Evolutionary conservation across 2,888 invertebrate species (phyloP).

Genomic region (Atrina japonica): DNA sequence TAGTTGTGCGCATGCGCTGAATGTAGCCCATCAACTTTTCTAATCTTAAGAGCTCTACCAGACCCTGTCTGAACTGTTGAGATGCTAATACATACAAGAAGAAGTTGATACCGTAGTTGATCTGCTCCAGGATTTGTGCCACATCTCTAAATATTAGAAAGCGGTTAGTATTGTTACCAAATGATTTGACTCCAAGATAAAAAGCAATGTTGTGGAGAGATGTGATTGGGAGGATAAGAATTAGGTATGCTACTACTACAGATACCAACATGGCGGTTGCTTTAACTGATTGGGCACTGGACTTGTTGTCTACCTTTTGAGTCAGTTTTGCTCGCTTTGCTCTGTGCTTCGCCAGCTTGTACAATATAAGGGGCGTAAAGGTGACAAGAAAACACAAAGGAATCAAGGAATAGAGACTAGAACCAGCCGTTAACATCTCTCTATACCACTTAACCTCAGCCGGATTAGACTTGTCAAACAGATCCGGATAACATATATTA

Average conservation of each 20-base stretch:
- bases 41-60: slow-evolving; percentile 2
- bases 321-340: slow-evolving; percentile 29
- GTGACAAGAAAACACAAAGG: slow-evolving; percentile 54
- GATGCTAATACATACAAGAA: slow-evolving; percentile 66
- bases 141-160: slow-evolving; percentile 60
- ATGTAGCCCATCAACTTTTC: background rate
- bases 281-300: slow-evolving; percentile 36
- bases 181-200: slow-evolving; percentile 51
- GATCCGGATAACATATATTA: slow-evolving; percentile 54
- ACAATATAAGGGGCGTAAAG: slow-evolving; percentile 56
- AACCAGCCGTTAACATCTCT: slow-evolving; percentile 51
- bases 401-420: slow-evolving; percentile 54
- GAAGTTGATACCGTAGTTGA: slow-evolving; percentile 71
- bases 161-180: slow-evolving; percentile 49
- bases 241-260: slow-evolving; percentile 61
- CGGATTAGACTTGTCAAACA: slow-evolving; percentile 30
- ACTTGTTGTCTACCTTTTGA: background rate
- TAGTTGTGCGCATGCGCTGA: too few relatives aligned
- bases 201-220: slow-evolving; percentile 58
- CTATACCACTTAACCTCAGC: slow-evolving; percentile 33
- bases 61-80: slow-evolving; percentile 50
- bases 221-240: slow-evolving; percentile 66
- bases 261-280: slow-evolving; percentile 65
- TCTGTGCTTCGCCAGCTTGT: slow-evolving; percentile 36
- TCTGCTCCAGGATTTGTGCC: slow-evolving; percentile 63